Base-by-base conservation (phyloP, 2,113 vertebrate species). In the Empidonax alnorum region DNA sequence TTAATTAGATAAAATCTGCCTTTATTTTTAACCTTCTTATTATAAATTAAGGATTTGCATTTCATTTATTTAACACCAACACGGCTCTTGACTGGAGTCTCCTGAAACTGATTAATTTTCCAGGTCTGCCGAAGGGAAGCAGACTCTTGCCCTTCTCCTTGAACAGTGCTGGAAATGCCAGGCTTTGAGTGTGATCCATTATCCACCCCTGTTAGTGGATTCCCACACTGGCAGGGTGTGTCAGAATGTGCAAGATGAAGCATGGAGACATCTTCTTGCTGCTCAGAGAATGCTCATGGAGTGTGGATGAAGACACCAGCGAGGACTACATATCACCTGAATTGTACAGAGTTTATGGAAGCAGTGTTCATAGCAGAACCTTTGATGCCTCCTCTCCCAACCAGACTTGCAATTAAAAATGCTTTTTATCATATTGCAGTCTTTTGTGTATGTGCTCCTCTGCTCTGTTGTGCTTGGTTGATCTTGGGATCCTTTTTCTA, bases 261-360 rank as follows among this genome's bases (percentile, higher is more conserved):
- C 33, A 4, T 1, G 0, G n/a, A 37, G n/a, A 53, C 2, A 8
- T 79, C n/a, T 24, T 86, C 30, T 17, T 37, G 28, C 62, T 67
- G 42, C 76, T 83, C 58, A n/a, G 76, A 68, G 19, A 14, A 19
- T 1, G 6, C 11, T 56, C 7, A 4, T 7, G 35, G 44, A 53
- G 42, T 72, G 62, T 28, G 21, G 15, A 3, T 66, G 50, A 56
- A 55, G 52, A 17, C 24, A 22, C 27, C 52, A 89, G 13, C 0
- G 0, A 65, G 61, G 14, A 27, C 15, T 39, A 3, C 0, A 0
- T 17, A 13, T 31, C 17, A 42, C 39, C 68, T 27, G 42, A 24
- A 37, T 18, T 30, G 21, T 12, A 7, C 19, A n/a, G 25, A n/a
- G 7, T 5, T 25, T n/a, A 46, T 27, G 13, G 46, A 39, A 52